phyloP scores from a whole-genome alignment of 2,888 invertebrate genomes.

The Tribolium freemani region DNA sequence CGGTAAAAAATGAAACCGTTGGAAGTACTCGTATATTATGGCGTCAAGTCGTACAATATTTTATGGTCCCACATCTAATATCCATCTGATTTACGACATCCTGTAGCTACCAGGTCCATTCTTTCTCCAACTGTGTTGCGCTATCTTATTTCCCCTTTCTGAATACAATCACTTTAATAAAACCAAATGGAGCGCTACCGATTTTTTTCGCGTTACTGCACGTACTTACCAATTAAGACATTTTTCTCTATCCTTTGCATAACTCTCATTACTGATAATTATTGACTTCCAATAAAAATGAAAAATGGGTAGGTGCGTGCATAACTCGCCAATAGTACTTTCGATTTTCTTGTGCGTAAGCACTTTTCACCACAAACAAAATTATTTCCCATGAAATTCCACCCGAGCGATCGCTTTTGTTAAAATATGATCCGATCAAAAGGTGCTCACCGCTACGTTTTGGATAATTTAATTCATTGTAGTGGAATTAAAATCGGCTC shows the following conservation, averaged over 20 bases:
- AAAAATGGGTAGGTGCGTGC: background rate
- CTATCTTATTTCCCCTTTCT: background rate
- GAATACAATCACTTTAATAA: background rate
- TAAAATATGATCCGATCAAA: slow-evolving; percentile 33
- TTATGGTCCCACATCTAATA: slow-evolving; percentile 10
- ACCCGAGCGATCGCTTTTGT: slow-evolving; percentile 33
- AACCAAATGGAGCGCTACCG: background rate
- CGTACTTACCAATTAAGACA: slow-evolving; percentile 1
- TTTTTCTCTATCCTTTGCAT: background rate
- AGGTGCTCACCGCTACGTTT: slow-evolving; percentile 20
- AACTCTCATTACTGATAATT: slow-evolving; percentile 6
- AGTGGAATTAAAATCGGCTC: slow-evolving; percentile 15
- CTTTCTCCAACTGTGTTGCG: background rate
- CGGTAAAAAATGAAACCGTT: background rate
- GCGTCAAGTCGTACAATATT: background rate
- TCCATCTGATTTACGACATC: slow-evolving; percentile 19
- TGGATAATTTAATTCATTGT: slow-evolving; percentile 42
- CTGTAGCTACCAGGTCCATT: slow-evolving; percentile 7
- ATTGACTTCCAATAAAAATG: background rate
- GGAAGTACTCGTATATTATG: slow-evolving; percentile 12
- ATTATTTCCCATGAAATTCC: slow-evolving; percentile 39
- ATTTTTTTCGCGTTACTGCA: background rate
- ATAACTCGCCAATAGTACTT: too few relatives aligned
- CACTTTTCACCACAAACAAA: slow-evolving; percentile 23
- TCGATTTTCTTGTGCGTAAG: background rate